phyloP scores from a whole-genome alignment of 2,888 invertebrate species.

The Julus scanicus region DNA sequence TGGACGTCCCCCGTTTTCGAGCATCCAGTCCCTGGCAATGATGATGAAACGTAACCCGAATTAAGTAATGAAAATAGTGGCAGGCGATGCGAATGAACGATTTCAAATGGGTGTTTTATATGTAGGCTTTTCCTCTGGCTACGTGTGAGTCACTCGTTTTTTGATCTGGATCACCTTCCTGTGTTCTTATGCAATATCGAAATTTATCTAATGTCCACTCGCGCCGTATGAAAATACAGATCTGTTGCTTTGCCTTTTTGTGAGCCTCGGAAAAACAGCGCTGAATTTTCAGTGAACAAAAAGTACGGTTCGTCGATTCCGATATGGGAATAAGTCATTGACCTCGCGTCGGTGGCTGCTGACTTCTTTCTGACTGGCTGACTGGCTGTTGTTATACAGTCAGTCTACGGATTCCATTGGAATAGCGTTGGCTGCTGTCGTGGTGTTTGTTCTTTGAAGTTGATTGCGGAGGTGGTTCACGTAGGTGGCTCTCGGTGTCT shows the following conservation, averaged over 20 bases:
- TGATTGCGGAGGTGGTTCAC: not conserved
- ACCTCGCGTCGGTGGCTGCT: not conserved
- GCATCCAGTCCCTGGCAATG: not conserved
- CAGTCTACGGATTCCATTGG: not conserved
- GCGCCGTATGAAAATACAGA: not conserved
- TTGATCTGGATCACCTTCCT: not conserved
- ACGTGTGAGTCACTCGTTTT: not conserved
- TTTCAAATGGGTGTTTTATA: not conserved
- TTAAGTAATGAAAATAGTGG: not conserved
- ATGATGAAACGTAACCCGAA: not conserved
- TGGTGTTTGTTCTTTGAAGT: not conserved
- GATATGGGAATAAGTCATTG: constrained; percentile 7
- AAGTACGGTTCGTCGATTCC: not conserved
- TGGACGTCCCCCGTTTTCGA: not conserved
- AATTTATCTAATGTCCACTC: not conserved
- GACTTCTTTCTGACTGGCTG: not conserved
- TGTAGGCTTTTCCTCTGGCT: no score
- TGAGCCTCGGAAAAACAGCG: not conserved
- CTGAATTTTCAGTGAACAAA: not conserved
- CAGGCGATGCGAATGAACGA: not conserved
- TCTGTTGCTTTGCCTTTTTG: not conserved
- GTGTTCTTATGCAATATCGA: not conserved
- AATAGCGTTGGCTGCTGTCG: not conserved
- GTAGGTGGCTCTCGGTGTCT: not conserved
- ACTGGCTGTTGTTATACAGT: not conserved